phyloP scores from a whole-genome alignment of 2,797 vertebrate genomes.

The Chaenodraco wilsoni region DNA sequence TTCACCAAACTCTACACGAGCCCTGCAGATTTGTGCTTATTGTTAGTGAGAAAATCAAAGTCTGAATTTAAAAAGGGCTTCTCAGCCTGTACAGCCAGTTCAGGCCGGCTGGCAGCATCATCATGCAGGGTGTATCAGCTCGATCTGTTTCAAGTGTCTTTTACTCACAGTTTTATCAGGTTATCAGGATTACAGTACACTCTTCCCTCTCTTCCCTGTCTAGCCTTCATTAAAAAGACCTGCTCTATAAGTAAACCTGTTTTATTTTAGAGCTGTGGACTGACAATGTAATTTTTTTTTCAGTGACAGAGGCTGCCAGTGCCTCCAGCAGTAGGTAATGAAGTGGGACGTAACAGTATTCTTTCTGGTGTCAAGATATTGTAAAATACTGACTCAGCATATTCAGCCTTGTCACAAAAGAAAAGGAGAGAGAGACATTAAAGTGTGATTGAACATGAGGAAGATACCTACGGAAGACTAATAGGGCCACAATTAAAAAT shows the following conservation, averaged over 20 bases:
- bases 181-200: conserved; percentile 28
- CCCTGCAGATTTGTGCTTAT: background rate
- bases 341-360: background rate
- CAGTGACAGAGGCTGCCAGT: background rate
- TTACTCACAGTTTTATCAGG: conserved; percentile 35
- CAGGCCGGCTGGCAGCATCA: conserved; percentile 20
- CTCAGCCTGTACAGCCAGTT: conserved; percentile 9
- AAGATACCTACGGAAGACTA: background rate
- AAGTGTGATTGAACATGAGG: conserved; percentile 13
- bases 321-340: conserved; percentile 11
- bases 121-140: conserved; percentile 25
- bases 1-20: conserved; percentile 3
- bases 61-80: conserved; percentile 19
- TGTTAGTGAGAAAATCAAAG: conserved; percentile 13
- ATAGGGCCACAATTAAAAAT: no score
- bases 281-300: background rate
- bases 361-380: background rate
- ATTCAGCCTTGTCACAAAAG: background rate
- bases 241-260: background rate
- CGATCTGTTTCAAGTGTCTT: conserved; percentile 42
- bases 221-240: background rate
- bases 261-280: conserved; percentile 4
- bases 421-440: background rate
- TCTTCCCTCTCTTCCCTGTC: background rate
- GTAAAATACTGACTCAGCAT: conserved; percentile 29